Conservation (phyloP, 2,888 invertebrate species). For the Scelioninae gen. 1 region DNA sequence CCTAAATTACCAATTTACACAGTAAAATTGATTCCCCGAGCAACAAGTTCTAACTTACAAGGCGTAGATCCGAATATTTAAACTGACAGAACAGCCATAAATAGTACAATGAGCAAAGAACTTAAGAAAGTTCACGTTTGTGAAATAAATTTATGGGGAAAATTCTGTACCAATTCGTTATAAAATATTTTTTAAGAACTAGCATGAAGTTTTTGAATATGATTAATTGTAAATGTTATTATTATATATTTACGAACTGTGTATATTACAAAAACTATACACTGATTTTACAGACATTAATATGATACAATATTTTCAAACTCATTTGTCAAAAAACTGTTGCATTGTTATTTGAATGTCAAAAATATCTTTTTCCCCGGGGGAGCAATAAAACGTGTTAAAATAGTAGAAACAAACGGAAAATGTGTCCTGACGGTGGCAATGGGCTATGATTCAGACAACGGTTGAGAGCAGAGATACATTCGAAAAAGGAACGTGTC, state of each 20-base stretch:
- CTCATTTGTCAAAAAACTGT: no score
- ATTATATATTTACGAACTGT: no score
- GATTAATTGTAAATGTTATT: no score
- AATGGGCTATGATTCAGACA: constrained; percentile 46
- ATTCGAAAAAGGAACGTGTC: constrained; percentile 61
- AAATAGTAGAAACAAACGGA: constrained; percentile 51
- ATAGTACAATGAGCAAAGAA: constrained; percentile 8
- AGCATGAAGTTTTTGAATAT: no score
- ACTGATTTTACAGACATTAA: no score
- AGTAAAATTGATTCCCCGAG: constrained; percentile 13
- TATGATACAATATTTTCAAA: no score
- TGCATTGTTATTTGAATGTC: no score
- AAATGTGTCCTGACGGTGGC: constrained; percentile 45
- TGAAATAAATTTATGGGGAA: constrained; percentile 9
- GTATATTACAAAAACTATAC: no score
- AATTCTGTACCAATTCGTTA: neutral
- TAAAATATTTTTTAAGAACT: no score
- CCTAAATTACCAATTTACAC: constrained; percentile 10
- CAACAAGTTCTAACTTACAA: neutral
- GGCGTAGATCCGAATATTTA: constrained; percentile 1
- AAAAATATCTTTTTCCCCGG: constrained; percentile 28
- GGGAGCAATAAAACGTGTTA: constrained; percentile 33
- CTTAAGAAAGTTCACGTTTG: neutral
- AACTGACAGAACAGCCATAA: constrained; percentile 22
- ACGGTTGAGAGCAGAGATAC: constrained; percentile 50